Base-by-base conservation (phyloP, 2,888 invertebrate species). In the Thecocarcelia acutangulata region DNA sequence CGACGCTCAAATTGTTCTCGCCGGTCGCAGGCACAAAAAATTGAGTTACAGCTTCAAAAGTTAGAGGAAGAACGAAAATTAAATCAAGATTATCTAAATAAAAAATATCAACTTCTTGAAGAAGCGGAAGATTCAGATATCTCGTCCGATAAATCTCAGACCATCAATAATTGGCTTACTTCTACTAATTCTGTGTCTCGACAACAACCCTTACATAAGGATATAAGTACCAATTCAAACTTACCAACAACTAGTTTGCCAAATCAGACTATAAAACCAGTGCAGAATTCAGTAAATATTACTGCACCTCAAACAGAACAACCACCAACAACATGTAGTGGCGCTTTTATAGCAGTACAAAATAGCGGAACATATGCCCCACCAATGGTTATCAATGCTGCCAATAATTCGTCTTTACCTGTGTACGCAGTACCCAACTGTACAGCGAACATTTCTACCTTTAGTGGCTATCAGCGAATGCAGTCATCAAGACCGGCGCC, bases 81-180 rank as follows among this genome's bases (percentile, higher is more conserved):
- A 24, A 44, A 61, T 17, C 19, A 50, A 17, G 61, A 54, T 12
- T 73, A 63, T 37, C 9, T 73, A 61, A 33, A 50, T 44, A 66
- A 69, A 58, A 76, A 69, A 44, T 74, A 64, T 12, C 58, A 75
- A 66, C 50, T 75, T 58, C 66, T 75, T 48, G 64, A 56, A 21
- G 73, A 69, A 63, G 69, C 54, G 6, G 69, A 63, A 56, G 21
- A 9, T 24, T 59, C 59, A 9, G 24, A 59, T 42, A 19, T 44
- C 8, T 59, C 44, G 40, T 58, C 21, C 8, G 5, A 40, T 1
- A 40, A 58, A 12, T 19, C 48, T 48, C 21, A 48, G 12, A 48
- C 48, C 48, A 48, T 48, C 48, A 48, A 48, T 19, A 48, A 48
- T 48, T 48, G 48, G 48, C 48, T 48, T 48, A 12, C 48, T 21